Evolutionary conservation across 1,140 invertebrate species (phyloP).

Genomic region (Chironomus tepperi): DNA sequence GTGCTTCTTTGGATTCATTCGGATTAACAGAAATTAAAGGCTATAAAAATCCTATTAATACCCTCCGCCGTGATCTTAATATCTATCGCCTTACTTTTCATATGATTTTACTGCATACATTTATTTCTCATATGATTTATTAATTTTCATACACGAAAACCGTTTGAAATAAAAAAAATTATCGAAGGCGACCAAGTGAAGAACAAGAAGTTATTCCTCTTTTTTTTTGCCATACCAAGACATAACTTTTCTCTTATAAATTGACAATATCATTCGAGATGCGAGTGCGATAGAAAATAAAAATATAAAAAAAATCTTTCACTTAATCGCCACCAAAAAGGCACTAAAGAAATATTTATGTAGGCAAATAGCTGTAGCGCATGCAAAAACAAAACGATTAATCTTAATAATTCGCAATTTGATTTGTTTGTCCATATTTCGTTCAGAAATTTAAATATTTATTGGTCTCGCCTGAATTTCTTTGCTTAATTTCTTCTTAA

Average conservation of each 20-base stretch:
- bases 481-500: background rate
- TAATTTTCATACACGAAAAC: slow-evolving; percentile 14
- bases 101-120: background rate
- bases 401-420: slow-evolving; percentile 23
- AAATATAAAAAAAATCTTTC: background rate
- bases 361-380: background rate
- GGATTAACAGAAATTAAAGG: slow-evolving; percentile 2
- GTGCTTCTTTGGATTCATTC: background rate
- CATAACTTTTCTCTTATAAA: background rate
- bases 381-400: slow-evolving; percentile 17
- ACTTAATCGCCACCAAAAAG: background rate
- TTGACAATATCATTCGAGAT: background rate
- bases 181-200: background rate
- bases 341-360: background rate
- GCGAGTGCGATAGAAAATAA: too few species aligned
- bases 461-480: slow-evolving; percentile 3
- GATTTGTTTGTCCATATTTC: slow-evolving; percentile 22
- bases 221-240: background rate
- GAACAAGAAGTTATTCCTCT: background rate
- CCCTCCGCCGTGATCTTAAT: background rate
- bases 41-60: slow-evolving; percentile 15
- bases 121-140: slow-evolving; percentile 2
- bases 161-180: background rate
- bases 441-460: slow-evolving; percentile 14
- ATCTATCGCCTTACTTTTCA: too few species aligned